Evolutionary conservation across 2,888 invertebrate species (phyloP).

Genomic region (Drosophila tanythrix): DNA sequence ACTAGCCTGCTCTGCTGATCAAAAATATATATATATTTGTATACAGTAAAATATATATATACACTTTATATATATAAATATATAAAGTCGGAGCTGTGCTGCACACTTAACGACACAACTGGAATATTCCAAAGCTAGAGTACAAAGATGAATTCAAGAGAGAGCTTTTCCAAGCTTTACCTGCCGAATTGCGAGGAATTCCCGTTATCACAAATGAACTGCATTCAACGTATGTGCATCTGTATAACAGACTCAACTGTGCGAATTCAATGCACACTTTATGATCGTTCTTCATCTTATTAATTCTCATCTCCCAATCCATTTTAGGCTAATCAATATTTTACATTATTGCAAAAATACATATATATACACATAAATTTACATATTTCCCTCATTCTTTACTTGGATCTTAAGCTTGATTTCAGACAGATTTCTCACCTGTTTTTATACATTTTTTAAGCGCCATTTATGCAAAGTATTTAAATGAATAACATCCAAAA

Average conservation of each 20-base stretch:
- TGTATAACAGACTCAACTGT: constrained; percentile 18
- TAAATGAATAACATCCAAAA: neutral
- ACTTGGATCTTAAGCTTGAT: neutral
- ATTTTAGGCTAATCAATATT: neutral
- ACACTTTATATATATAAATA: neutral
- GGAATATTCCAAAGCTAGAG: neutral
- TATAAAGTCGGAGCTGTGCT: neutral
- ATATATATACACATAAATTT: neutral
- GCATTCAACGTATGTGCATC: constrained; percentile 5
- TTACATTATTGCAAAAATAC: neutral
- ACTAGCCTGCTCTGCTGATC: neutral
- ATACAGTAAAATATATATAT: too few relatives aligned
- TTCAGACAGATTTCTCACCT: neutral
- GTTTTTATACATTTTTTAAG: neutral
- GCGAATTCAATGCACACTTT: neutral
- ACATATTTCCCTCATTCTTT: neutral
- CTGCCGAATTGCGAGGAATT: constrained; percentile 38
- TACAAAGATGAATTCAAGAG: neutral
- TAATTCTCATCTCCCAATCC: neutral
- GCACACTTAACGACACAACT: neutral
- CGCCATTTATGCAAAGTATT: neutral
- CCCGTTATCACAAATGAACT: constrained; percentile 47
- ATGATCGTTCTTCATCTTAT: neutral
- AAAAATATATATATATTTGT: neutral
- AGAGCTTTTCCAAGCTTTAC: constrained; percentile 20